Percentiles rank a stretch among this genome's conserved stretches.
phyloP scores from a whole-genome alignment of 30 jellyfish, hydroid and myxozoan genomes.

The Haliclystus octoradiatus region DNA sequence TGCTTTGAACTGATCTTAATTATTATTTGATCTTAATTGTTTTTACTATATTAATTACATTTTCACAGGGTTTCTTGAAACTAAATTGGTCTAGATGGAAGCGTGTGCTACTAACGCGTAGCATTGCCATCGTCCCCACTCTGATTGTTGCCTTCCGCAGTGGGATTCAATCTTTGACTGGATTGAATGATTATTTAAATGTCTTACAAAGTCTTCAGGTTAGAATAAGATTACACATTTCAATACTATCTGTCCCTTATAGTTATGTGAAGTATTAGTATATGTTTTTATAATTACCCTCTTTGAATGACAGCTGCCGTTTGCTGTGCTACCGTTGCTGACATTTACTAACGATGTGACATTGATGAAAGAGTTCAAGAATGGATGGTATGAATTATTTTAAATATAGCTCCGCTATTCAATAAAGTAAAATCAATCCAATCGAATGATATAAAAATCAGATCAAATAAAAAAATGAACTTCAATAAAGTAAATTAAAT shows the following conservation, averaged over 20 bases:
- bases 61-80: constrained; percentile 70
- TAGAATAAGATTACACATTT: too few relatives aligned
- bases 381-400: constrained; percentile 57
- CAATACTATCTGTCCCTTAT: too few relatives aligned
- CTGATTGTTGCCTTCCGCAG: constrained; percentile 52
- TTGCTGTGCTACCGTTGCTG: constrained; percentile 90
- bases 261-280: too few relatives aligned
- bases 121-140: constrained; percentile 86
- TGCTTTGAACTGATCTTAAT: too few relatives aligned
- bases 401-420: too few relatives aligned
- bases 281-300: too few relatives aligned
- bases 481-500: too few relatives aligned
- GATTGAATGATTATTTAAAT: constrained; percentile 81
- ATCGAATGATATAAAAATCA: too few relatives aligned
- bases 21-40: too few relatives aligned
- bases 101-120: constrained; percentile 78
- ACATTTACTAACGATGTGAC: constrained; percentile 72
- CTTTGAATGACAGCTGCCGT: constrained; percentile 60
- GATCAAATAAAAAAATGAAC: too few relatives aligned
- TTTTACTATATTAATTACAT: background rate
- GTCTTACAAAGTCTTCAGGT: constrained; percentile 92
- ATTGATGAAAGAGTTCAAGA: constrained; percentile 71
- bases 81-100: constrained; percentile 94
- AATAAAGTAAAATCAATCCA: too few relatives aligned
- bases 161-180: constrained; percentile 72